Base-by-base conservation (phyloP, 2,797 vertebrate species). In the Sebastes wilsoni region DNA sequence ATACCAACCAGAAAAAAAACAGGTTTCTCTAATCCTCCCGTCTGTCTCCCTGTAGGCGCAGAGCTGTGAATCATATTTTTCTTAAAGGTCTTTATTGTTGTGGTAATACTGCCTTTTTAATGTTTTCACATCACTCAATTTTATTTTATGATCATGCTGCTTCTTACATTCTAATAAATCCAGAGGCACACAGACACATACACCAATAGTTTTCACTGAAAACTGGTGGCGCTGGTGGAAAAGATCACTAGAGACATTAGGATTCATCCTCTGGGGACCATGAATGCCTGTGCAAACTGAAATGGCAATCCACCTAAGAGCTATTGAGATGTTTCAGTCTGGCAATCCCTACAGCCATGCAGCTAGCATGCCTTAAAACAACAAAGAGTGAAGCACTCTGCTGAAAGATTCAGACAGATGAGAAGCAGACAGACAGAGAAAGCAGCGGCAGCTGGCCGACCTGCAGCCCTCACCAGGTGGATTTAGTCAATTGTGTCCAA, bases 401-500 rank as follows among this genome's bases (percentile, higher is more conserved):
- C 2, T 60, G 36, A 1, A 16, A 25, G 36, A 62, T 30, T 73
- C 46, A 46, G 32, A 72, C 66, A 42, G 11, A 80, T 66, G 52
- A 61, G 22, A 67, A 38, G 66, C 49, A 67, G 25, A 76, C 28
- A 23, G 1, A 76, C 28, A 14, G 1, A 49, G 54, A 18, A 42
- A 58, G 58, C 56, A 60, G 38, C 12, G 5, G 27, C 70, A 73
- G 62, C 60, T 72, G 71, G 75, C 69, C 62, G 16, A 82, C 60
- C 58, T 79, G 14, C 66, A 68, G 77, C 73, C 5, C 28, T 78
- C 30, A 67, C 72, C 81, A 61, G 78, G 77, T 86, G 84, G 84
- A 90, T 79, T 78, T 66, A 64, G 70, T 83, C 76, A 83, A 14
- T 72, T 85, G 75, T 79, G 73, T 81, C 77, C 76, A 60, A 78